Evolutionary conservation across 2,113 vertebrate species (phyloP).

Genomic region (Anguilla rostrata): DNA sequence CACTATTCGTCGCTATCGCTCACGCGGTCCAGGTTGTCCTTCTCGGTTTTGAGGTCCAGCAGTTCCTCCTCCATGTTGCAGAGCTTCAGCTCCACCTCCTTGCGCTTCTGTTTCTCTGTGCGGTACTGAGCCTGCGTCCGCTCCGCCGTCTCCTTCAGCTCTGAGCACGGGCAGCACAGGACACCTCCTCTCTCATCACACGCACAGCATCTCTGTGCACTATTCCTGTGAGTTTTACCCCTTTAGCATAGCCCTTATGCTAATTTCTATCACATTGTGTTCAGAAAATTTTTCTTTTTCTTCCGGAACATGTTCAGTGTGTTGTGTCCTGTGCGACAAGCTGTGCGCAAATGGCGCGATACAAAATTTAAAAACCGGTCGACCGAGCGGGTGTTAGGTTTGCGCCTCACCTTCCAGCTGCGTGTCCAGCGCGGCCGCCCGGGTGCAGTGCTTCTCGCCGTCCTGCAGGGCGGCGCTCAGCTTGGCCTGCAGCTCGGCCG

Average conservation of each 20-base stretch:
- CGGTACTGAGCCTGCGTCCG: constrained; percentile 70
- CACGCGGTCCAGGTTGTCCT: constrained; percentile 82
- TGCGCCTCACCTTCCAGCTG: constrained; percentile 75
- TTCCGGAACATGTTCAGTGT: background rate
- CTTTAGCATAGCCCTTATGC: too few species aligned
- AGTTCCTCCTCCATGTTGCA: constrained; percentile 81
- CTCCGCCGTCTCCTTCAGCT: constrained; percentile 78
- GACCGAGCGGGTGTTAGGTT: background rate
- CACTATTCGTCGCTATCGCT: constrained; percentile 11
- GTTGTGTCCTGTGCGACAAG: background rate
- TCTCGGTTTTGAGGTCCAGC: constrained; percentile 79
- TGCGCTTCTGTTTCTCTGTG: constrained; percentile 84
- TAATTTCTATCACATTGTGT: too few species aligned
- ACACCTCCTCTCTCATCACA: background rate
- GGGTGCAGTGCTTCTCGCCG: constrained; percentile 60
- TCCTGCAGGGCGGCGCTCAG: constrained; percentile 75
- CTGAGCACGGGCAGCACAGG: constrained; percentile 53
- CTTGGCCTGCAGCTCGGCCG: constrained; percentile 74
- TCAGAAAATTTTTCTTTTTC: background rate
- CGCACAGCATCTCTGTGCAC: background rate
- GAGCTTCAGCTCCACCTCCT: constrained; percentile 77
- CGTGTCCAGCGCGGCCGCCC: constrained; percentile 66
- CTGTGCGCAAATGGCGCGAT: background rate
- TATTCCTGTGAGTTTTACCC: too few species aligned
- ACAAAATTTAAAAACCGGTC: background rate